These are phyloP conservation scores for Pollimyrus isidori DNA, from an alignment of 2,113 vertebrate genomes.

Conservation along the genomic window DNA sequence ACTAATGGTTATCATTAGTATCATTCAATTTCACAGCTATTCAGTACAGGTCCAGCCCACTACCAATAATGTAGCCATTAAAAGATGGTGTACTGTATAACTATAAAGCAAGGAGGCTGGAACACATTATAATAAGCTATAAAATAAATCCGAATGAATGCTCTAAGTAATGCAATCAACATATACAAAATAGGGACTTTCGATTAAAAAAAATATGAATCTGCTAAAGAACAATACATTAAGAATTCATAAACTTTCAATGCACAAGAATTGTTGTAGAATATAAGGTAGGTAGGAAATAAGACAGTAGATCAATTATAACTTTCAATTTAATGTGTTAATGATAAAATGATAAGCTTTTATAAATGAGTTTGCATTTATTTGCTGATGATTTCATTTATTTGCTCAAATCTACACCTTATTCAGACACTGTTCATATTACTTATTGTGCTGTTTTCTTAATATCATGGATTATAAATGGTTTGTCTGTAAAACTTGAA, in stretches of 20 bases:
- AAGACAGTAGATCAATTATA: neutral
- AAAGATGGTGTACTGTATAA: neutral
- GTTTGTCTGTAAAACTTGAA: neutral
- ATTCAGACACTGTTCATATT: neutral
- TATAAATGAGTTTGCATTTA: neutral
- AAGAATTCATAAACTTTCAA: neutral
- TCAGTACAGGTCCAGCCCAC: neutral
- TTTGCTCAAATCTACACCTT: neutral
- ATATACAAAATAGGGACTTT: neutral
- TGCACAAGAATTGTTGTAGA: neutral
- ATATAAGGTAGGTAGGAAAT: neutral
- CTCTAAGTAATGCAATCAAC: neutral
- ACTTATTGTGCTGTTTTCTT: neutral
- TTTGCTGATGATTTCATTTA: neutral
- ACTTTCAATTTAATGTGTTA: neutral
- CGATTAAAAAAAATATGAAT: neutral
- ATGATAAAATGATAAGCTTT: neutral
- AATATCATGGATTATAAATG: neutral
- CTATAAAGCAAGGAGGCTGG: neutral
- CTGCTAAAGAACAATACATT: neutral
- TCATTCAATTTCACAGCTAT: neutral
- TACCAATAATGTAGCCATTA: neutral
- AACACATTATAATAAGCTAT: neutral
- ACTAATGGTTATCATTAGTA: neutral
- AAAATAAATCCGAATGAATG: neutral